Percentiles rank a stretch among this genome's conserved stretches.
Conservation (phyloP, 2,797 vertebrate species). For the Apodemus agrarius region DNA sequence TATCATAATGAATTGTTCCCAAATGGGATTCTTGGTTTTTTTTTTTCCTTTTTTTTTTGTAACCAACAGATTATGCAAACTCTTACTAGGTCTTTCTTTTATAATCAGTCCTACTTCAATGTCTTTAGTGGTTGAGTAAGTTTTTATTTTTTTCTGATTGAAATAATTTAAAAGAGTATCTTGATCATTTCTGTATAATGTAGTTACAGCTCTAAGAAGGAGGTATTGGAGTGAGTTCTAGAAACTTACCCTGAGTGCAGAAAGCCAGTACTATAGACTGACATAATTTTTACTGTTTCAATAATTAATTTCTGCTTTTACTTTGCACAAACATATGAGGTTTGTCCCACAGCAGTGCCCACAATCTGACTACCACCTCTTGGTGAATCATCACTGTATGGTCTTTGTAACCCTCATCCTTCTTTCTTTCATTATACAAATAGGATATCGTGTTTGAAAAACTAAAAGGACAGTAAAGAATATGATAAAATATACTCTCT, state of each 20-base stretch:
- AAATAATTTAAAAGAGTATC: constrained; percentile 2
- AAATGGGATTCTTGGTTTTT: background rate
- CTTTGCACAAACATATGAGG: background rate
- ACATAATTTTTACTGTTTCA: background rate
- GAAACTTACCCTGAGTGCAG: background rate
- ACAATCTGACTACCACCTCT: background rate
- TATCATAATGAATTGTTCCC: background rate
- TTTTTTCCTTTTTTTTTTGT: background rate
- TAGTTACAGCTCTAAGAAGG: background rate
- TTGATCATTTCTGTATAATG: background rate
- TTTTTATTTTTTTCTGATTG: background rate
- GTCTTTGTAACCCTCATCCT: background rate
- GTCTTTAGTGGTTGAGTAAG: background rate
- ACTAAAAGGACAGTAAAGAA: background rate
- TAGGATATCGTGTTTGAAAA: background rate
- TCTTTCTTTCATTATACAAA: background rate
- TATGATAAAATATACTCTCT: background rate
- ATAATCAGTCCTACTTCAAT: background rate
- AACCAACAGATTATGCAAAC: background rate
- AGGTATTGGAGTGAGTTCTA: background rate
- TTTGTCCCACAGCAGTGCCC: background rate
- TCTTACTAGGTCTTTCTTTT: background rate
- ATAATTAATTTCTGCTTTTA: background rate
- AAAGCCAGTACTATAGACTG: background rate
- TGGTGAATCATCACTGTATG: background rate